Base-by-base conservation (phyloP, 2,888 invertebrate genomes). In the Cheilosia pagana region DNA sequence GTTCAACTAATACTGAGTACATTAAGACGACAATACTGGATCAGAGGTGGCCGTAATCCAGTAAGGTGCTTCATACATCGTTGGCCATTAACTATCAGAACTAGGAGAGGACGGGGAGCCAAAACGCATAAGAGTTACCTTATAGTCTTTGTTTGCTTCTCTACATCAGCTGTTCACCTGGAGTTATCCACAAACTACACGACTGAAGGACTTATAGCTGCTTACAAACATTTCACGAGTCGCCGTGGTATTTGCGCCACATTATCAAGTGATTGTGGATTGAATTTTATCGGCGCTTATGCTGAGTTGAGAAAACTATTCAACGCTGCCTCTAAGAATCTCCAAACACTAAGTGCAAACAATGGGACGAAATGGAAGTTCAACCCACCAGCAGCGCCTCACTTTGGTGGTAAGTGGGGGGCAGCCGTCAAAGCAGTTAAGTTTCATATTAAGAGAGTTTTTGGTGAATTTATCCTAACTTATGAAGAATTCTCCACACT, bases 281-380 rank as follows among this genome's bases (percentile, higher is more conserved):
- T 88, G 0, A 89, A 88, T 55, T 88, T 90, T 48, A 65, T 87
- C 1, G 89, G 89, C 6, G 89, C 90, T 1, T 62, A 86, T 6
- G 74, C 16, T 5, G 55, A 50, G 5, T n/a, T 83, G 16, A 14
- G 48, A 25, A 45, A 72, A 12, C 19, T 59, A 8, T 60, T 68
- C 25, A 19, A 70, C 10, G 14, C 45, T 35, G 50, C 48, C 1
- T 71, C 60, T 14, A 60, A 71, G 7, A 14, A 50, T 21, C n/a
- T 70, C 25, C 14, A 70, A 70, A 19, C 31, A 7, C 19, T 50
- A 19, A 41, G 16, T n/a, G 7, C 67, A 21, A 67, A 68, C 31
- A 21, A 76, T 35, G 60, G 53, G 5, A 76, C 59, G 0, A 67
- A 74, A 1, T 90, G 90, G 89, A 78, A 89, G 25, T 91, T 90